Percentiles rank a stretch among this genome's conserved stretches.
Evolutionary conservation across 2,888 invertebrate species (phyloP).

Genomic region (Eurytoma adleriae): DNA sequence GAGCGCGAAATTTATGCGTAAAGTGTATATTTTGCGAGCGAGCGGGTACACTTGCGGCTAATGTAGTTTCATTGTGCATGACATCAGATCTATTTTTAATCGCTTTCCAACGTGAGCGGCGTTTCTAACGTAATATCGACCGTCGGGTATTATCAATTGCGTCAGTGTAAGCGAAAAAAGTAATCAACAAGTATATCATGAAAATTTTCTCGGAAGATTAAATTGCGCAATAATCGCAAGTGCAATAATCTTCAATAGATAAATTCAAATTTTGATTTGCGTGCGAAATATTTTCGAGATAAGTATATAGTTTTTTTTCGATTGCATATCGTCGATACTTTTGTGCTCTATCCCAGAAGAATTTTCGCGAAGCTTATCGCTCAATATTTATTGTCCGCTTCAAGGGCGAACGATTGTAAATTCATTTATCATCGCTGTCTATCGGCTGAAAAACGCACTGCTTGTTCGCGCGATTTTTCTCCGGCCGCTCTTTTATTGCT

Average conservation of each 20-base stretch:
- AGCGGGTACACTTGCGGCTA: too few relatives aligned
- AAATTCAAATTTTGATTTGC: background rate
- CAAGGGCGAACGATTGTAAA: constrained; percentile 23
- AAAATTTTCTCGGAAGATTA: background rate
- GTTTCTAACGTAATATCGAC: too few relatives aligned
- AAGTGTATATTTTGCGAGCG: too few relatives aligned
- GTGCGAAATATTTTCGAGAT: background rate
- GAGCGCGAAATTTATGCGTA: too few relatives aligned
- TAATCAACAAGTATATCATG: background rate
- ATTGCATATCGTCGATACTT: background rate
- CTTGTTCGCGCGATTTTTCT: background rate
- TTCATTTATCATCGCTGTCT: background rate
- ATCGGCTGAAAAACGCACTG: background rate
- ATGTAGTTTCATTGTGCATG: too few relatives aligned
- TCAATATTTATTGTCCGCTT: constrained; percentile 4
- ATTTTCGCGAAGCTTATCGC: constrained; percentile 8
- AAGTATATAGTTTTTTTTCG: constrained; percentile 5
- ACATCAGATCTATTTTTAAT: too few relatives aligned
- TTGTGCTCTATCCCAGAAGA: background rate
- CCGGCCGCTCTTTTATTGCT: background rate
- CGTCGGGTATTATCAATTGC: too few relatives aligned
- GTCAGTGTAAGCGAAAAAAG: too few relatives aligned
- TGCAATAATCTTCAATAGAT: background rate
- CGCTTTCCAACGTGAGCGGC: too few relatives aligned
- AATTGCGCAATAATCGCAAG: too few relatives aligned